Base-by-base conservation (phyloP, 2,797 vertebrate species). In the Ptychobarbus kaznakovi region DNA sequence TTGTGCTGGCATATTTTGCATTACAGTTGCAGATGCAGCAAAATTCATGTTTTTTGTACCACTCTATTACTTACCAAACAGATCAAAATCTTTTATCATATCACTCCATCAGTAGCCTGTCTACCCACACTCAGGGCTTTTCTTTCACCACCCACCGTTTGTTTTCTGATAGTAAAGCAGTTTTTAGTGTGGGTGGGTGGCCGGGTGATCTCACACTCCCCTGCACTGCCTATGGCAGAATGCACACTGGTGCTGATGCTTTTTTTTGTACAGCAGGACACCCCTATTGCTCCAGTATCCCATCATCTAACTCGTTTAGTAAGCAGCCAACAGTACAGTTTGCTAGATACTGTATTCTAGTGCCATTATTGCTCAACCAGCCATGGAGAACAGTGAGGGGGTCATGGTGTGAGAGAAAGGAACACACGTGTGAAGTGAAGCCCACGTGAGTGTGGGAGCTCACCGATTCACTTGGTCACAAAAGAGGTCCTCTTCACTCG, bases 401-500 rank as follows among this genome's bases (percentile, higher is more conserved):
- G 68, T 28, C 87, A 89, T 82, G 69, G 86, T 88, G 81, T 70
- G 88, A 76, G 82, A 90, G 85, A 25, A 18, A 42, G 88, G 82
- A 66, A 40, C 49, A 80, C 90, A 89, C 87, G 73, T 86, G 88
- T 80, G 72, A 72, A 66, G 66, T 42, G 11, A 28, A 28, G 73
- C 61, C 83, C 92, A 94, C 87, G 91, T 93, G 92, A 89, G 82
- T 70, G 51, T 35, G 63, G 85, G 69, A 58, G 85, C 86, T 87
- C 85, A 88, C 65, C 12, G 40, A 85, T 70, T 85, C 46, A 46
- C 56, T 46, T 63, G 16, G n/a, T 68, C 63, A 74, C 61, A 61
- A 44, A 61, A 79, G 51, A 76, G 46, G 7, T 53, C 65, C 16
- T 85, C 74, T 85, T 70, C 44, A 75, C 5, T 42, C 9, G 68